Evolutionary conservation across 2,797 vertebrate species (phyloP), one percentile per base, ranked within the genome.

Genomic region (Epinephelus coioides): DNA sequence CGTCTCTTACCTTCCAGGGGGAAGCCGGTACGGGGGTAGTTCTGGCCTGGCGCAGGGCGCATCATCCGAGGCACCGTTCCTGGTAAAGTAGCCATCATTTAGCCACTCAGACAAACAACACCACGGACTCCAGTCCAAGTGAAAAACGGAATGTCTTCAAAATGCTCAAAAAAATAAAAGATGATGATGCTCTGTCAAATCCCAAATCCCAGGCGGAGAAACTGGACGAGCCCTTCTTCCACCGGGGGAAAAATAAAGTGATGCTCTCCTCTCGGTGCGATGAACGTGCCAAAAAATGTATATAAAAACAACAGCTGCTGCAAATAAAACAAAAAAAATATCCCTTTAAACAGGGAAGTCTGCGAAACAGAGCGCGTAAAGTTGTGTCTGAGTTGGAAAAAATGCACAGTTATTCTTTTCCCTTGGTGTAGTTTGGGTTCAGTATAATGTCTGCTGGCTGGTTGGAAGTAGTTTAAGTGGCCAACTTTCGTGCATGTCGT

Each of bases 31-130:
- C 97, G 95, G 0, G 97, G 97, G 64, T 98, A 98, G 91, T 97
- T 98, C 94, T 98, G 97, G 74, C 97, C 97, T 59, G 97, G 97
- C 27, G 95, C 96, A 57, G 97, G 97, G 77, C 97, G 96, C 97
- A 98, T 95, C 97, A 98, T 97, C 84, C 97, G 95, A 74, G 97
- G 97, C 27, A 97, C 90, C 1, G 96, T 95, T 94, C 97, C 97
- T 77, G 96, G 96, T 79, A 98, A 95, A 86, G 96, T 95, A 92
- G 97, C 97, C 97, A 98, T 98, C 84, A 85, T 88, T 43, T 57
- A 95, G 94, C 95, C 87, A 96, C 93, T 87, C 67, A 72, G 74
- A 69, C 78, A 81, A 85, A 79, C 75, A 65, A 85, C 76, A 70
- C 40, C 79, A 70, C 66, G 68, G 74, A 72, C 69, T 81, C 77